These are phyloP conservation scores for Erebia ligea DNA, from an alignment of 2,888 invertebrate species.

Conservation along the genomic window DNA sequence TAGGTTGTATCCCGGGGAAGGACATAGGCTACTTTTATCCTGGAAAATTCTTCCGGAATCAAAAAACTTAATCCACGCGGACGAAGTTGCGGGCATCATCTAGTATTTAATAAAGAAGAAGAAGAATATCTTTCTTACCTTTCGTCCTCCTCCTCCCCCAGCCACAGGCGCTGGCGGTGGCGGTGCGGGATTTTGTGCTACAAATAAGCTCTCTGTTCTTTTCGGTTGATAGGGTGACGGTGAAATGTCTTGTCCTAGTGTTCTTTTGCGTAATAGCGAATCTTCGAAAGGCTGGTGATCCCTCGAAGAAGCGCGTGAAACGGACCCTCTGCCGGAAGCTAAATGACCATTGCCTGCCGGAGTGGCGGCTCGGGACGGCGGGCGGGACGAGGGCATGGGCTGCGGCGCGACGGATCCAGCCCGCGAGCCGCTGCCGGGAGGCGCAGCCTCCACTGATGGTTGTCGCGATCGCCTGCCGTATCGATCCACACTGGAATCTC, in stretches of 20 bases:
- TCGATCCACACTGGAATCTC: slow-evolving; percentile 93
- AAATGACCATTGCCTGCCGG: slow-evolving; percentile 86
- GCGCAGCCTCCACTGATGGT: slow-evolving; percentile 88
- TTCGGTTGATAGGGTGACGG: slow-evolving; percentile 95
- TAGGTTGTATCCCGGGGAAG: too few species aligned
- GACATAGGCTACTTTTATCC: too few species aligned
- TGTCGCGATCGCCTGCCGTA: slow-evolving; percentile 91
- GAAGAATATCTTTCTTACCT: slow-evolving; percentile 54
- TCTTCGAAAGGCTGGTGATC: slow-evolving; percentile 90
- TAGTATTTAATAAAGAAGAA: neutral
- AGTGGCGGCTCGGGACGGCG: slow-evolving; percentile 78
- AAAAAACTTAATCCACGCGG: too few species aligned
- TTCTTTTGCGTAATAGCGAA: slow-evolving; percentile 90
- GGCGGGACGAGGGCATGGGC: slow-evolving; percentile 87
- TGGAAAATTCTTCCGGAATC: too few species aligned
- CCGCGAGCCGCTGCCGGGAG: slow-evolving; percentile 81
- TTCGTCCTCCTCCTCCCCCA: slow-evolving; percentile 71
- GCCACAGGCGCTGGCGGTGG: slow-evolving; percentile 69
- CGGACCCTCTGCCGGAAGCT: slow-evolving; percentile 84
- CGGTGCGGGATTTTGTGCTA: slow-evolving; percentile 77
- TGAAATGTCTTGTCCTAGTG: slow-evolving; percentile 93
- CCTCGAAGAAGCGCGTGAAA: slow-evolving; percentile 74
- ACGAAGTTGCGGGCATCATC: too few species aligned
- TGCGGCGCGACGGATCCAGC: slow-evolving; percentile 89
- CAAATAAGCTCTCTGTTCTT: slow-evolving; percentile 94